Conservation (phyloP, 2,113 vertebrate genomes). For the Bubo bubo region DNA sequence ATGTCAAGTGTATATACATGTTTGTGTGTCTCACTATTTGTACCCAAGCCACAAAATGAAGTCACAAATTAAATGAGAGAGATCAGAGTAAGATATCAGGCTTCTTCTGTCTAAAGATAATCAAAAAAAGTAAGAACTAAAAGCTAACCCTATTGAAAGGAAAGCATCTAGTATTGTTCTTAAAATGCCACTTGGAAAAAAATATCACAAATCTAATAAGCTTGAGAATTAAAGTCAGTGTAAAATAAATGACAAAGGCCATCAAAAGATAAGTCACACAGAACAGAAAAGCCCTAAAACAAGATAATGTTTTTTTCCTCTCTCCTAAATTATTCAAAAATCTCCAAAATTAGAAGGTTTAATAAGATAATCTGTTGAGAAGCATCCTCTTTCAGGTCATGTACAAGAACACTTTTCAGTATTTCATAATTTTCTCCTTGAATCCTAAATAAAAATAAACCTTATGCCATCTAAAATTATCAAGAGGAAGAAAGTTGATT, state of each 20-base stretch:
- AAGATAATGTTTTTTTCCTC: background rate
- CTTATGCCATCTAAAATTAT: background rate
- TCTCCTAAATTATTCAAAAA: background rate
- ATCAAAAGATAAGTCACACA: background rate
- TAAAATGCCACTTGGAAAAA: background rate
- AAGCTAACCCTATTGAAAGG: background rate
- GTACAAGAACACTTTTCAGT: background rate
- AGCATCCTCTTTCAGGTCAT: background rate
- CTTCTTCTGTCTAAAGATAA: background rate
- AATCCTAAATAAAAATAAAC: background rate
- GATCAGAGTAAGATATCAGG: background rate
- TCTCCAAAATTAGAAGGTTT: background rate
- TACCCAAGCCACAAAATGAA: background rate
- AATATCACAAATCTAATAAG: background rate
- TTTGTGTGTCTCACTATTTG: background rate
- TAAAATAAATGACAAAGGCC: background rate
- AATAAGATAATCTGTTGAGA: background rate
- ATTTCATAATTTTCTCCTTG: background rate
- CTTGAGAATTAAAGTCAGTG: background rate
- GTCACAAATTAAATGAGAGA: background rate
- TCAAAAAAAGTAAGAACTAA: background rate
- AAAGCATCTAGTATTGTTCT: background rate
- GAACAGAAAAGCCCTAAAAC: background rate
- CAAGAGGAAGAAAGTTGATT: background rate
- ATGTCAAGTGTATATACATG: background rate